Percentiles rank a stretch among this genome's conserved stretches.
Conservation (phyloP, 2,113 vertebrate genomes). For the Malaclemys terrapin region DNA sequence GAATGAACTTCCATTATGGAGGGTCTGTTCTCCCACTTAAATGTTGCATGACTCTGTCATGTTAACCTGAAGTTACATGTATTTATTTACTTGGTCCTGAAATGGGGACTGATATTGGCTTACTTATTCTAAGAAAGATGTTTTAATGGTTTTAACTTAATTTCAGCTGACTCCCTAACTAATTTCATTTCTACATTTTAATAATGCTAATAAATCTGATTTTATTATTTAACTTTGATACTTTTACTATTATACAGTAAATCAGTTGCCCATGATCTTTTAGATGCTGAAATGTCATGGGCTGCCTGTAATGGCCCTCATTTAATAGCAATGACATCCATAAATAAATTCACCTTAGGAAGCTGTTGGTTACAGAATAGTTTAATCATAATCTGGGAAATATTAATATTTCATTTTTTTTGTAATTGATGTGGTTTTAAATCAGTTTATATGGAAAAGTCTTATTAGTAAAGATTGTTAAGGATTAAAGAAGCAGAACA, state of each 20-base stretch:
- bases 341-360: slow-evolving; percentile 38
- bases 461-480: slow-evolving; percentile 51
- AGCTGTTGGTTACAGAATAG: slow-evolving; percentile 23
- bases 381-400: slow-evolving; percentile 31
- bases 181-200: background rate
- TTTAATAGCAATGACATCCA: background rate
- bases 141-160: background rate
- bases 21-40: background rate
- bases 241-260: background rate
- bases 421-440: slow-evolving; percentile 48
- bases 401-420: slow-evolving; percentile 14
- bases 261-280: background rate
- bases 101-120: rapidly evolving
- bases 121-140: background rate
- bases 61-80: background rate
- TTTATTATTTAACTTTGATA: background rate
- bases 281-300: slow-evolving; percentile 16
- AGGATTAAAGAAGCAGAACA: slow-evolving; percentile 51
- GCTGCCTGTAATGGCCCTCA: background rate
- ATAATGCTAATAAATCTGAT: background rate
- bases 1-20: rapidly evolving
- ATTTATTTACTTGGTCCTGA: background rate
- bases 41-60: background rate
- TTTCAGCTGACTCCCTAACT: background rate
- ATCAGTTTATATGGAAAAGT: slow-evolving; percentile 41